These are phyloP conservation scores for Trissolcus japonicus DNA, from an alignment of 2,888 invertebrate genomes.

Conservation along the genomic window DNA sequence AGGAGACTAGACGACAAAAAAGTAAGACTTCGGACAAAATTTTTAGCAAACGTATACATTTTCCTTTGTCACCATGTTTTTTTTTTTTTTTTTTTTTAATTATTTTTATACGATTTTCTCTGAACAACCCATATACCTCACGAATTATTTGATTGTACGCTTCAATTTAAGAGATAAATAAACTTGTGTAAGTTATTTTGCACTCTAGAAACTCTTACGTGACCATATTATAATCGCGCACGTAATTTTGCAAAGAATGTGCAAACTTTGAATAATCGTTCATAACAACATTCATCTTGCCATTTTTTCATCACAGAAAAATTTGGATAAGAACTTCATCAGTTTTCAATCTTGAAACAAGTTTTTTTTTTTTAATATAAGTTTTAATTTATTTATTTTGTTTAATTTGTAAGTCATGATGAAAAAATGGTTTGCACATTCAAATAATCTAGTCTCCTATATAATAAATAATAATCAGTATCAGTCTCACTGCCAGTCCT, in stretches of 20 bases:
- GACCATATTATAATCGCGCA: slow-evolving; percentile 18
- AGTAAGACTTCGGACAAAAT: slow-evolving; percentile 5
- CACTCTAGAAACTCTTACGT: slow-evolving; percentile 11
- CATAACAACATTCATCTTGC: no score
- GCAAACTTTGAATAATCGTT: slow-evolving; percentile 1
- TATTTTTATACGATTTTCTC: slow-evolving; percentile 1
- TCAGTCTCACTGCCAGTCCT: slow-evolving; percentile 52
- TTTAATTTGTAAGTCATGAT: background rate
- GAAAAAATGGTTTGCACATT: slow-evolving; percentile 10
- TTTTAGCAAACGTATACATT: background rate
- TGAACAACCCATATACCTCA: slow-evolving; percentile 31
- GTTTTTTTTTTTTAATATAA: background rate
- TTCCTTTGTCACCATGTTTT: background rate
- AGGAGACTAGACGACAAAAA: slow-evolving; percentile 46
- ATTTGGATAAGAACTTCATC: background rate
- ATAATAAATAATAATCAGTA: slow-evolving; percentile 36
- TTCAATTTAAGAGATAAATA: no score
- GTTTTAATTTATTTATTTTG: slow-evolving; percentile 6
- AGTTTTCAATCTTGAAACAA: background rate
- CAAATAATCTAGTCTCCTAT: slow-evolving; percentile 43
- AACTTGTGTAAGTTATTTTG: slow-evolving; percentile 19
- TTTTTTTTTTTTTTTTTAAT: background rate
- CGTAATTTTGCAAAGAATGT: slow-evolving; percentile 15
- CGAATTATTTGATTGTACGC: slow-evolving; percentile 10
- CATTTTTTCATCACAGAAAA: background rate